Base-by-base conservation (phyloP, 2,888 invertebrate genomes). In the Taenaris catops region DNA sequence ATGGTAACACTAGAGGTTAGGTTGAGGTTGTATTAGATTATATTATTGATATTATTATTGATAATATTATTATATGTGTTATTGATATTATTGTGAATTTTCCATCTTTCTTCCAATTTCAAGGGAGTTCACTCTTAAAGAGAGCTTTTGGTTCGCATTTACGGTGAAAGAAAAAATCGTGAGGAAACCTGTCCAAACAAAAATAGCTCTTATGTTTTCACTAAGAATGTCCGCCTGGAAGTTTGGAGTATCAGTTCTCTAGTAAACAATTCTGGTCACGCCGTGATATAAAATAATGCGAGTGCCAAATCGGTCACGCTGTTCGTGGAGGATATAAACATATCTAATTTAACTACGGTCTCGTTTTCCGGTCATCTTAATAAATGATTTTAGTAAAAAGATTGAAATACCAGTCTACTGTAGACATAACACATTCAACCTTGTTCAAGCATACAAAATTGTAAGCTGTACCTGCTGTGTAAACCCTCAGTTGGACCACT, bases 91-190 rank as follows among this genome's bases (percentile, higher is more conserved):
- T n/a, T n/a, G n/a, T n/a, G n/a, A n/a, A n/a, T n/a, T n/a, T n/a
- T n/a, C n/a, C n/a, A n/a, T n/a, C n/a, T n/a, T n/a, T n/a, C n/a
- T n/a, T n/a, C n/a, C n/a, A n/a, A 7, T 35, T 32, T 55, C 2
- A 65, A 94, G 95, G 50, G 92, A 94, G 49, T 97, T 97, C 59
- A 95, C 95, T 0, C 69, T 97, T 4, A 95, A 95, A 53, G 97
- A 97, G 74, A 95, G 96, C 55, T 95, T 97, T 61, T 97, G 97
- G 97, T 97, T 97, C 62, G 96, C 96, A 0, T 68, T 96, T 26
- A 96, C 96, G 0, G 11, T n/a, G n/a, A n/a, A n/a, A n/a, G n/a
- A n/a, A n/a, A n/a, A n/a, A n/a, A n/a, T n/a, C n/a, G n/a, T n/a
- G n/a, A n/a, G n/a, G n/a, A n/a, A n/a, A n/a, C n/a, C n/a, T n/a